These are phyloP conservation scores for Sardinella longiceps DNA, from an alignment of 2,797 vertebrate genomes.

Conservation along the genomic window DNA sequence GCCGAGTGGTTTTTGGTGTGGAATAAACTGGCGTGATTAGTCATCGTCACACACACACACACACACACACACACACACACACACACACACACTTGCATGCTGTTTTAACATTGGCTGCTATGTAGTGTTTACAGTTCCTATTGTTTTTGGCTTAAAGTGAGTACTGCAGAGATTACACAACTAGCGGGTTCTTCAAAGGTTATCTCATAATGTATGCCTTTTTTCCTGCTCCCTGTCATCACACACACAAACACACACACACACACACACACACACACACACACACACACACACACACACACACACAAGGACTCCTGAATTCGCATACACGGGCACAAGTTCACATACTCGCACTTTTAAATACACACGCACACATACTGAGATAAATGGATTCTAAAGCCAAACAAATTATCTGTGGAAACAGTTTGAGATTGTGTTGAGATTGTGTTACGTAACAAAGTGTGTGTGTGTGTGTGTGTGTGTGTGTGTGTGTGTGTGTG, in stretches of 20 bases:
- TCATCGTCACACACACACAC: slow-evolving; percentile 10
- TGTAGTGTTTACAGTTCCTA: slow-evolving; percentile 11
- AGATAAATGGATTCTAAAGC: slow-evolving; percentile 23
- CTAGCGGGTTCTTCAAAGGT: slow-evolving; percentile 14
- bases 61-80: not conserved
- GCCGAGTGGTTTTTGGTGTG: not conserved
- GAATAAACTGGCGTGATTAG: slow-evolving; percentile 14
- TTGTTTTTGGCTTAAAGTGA: slow-evolving; percentile 23
- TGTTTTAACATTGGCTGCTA: slow-evolving; percentile 4
- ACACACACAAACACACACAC: not conserved
- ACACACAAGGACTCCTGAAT: not conserved
- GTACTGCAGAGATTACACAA: slow-evolving; percentile 3
- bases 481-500: slow-evolving; percentile 30
- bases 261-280: not conserved
- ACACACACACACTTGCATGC: not conserved
- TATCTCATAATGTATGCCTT: slow-evolving; percentile 5
- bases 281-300: slow-evolving; percentile 2
- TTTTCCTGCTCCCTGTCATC: slow-evolving; percentile 14
- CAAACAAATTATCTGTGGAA: slow-evolving; percentile 19
- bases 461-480: not conserved
- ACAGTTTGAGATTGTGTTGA: slow-evolving; percentile 31
- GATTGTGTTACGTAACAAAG: not conserved
- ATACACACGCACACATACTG: slow-evolving; percentile 9
- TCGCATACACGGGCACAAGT: not conserved
- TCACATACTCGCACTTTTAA: slow-evolving; percentile 12